Base-by-base conservation (phyloP, 1,140 invertebrate species). In the Gonioctena quinquepunctata region DNA sequence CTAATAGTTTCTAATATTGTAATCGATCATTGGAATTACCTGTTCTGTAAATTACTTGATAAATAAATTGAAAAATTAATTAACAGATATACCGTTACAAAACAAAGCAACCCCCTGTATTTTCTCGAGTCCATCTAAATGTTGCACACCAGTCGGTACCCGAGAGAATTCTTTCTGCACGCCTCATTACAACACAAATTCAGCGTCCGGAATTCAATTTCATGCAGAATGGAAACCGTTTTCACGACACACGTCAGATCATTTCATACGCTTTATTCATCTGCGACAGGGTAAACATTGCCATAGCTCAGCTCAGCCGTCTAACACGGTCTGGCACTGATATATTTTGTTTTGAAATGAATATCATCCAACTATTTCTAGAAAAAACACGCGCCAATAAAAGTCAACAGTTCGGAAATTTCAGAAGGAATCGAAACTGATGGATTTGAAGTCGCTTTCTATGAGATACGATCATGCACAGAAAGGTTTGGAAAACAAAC, bases 261-360 rank as follows among this genome's bases (percentile, higher is more conserved):
- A 59, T 59, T 59, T 59, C 25, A 59, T 59, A 22, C 56, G 25
- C 56, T 59, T 26, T 26, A 59, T 59, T 25, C 23, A 59, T 22
- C 56, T 59, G 56, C 26, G 56, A 59, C 23, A 25, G 33, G 16
- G 33, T 42, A 42, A 42, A 42, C 33, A 42, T 42, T 42, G 33
- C 33, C 11, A n/a, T 42, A 42, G 33, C 33, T 42, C 56, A 59
- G 11, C 25, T 23, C 56, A 59, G 11, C 25, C 56, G 26, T 59
- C 21, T 25, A 59, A 59, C 56, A 4, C 56, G 25, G 56, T 59
- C 56, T 25, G 56, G 56, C 56, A 59, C 56, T 59, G 56, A 59
- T 59, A 23, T 59, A 59, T 59, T 59, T 59, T 59, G 21, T 59
- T 59, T 59, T 59, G 56, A n/a, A 42, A 42, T 59, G 33, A 42